phyloP scores from a whole-genome alignment of 2,888 invertebrate species.

The Conomelus anceps region DNA sequence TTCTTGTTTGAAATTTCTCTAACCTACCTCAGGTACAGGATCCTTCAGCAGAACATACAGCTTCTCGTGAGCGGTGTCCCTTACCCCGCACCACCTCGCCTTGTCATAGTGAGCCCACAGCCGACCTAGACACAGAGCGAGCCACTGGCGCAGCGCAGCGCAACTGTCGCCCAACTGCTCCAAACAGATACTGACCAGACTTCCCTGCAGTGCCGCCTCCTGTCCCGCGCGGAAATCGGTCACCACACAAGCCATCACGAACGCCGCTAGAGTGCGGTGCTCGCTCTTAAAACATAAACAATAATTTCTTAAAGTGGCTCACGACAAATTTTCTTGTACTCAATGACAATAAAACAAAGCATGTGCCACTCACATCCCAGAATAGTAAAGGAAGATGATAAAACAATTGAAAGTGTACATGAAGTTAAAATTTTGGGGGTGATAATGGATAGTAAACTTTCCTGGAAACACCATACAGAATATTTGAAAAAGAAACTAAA shows the following conservation, averaged over 20 bases:
- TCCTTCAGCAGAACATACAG: conserved; percentile 73
- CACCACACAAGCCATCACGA: conserved; percentile 89
- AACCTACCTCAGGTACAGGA: conserved; percentile 73
- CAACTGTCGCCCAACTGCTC: conserved; percentile 74
- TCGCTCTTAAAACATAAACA: conserved; percentile 52
- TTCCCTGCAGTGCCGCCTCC: conserved; percentile 83
- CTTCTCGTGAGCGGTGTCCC: conserved; percentile 95
- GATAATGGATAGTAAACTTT: too few relatives aligned
- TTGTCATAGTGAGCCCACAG: conserved; percentile 85
- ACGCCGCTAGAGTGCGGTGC: conserved; percentile 88
- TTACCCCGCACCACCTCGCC: conserved; percentile 84
- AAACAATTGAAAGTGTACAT: too few relatives aligned
- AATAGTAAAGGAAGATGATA: too few relatives aligned
- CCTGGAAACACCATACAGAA: too few relatives aligned
- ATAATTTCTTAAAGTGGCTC: background rate
- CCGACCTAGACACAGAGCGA: conserved; percentile 83
- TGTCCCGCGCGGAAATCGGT: conserved; percentile 83
- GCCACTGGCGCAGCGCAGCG: conserved; percentile 72
- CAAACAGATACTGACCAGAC: conserved; percentile 83
- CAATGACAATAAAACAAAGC: too few relatives aligned
- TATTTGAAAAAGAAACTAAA: too few relatives aligned
- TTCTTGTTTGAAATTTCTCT: too few relatives aligned
- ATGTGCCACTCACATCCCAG: too few relatives aligned
- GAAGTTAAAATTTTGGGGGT: too few relatives aligned
- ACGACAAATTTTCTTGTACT: background rate